Evolutionary conservation across 64 coral and sea anemone species (phyloP).

Genomic region (Acropora tenuis): DNA sequence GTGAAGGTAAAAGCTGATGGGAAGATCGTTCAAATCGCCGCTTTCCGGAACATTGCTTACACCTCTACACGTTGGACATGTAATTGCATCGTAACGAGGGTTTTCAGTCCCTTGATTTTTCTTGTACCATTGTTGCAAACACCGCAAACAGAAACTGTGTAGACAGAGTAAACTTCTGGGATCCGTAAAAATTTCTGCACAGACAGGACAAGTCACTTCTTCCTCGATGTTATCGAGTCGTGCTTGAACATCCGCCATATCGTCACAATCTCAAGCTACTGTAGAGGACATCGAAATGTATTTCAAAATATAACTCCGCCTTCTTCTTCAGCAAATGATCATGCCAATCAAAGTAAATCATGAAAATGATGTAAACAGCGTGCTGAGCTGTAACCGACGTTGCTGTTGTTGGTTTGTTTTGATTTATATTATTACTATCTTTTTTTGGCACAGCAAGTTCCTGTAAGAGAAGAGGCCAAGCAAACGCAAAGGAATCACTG

Average conservation of each 20-base stretch:
- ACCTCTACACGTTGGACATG: neutral
- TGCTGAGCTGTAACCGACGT: too few relatives aligned
- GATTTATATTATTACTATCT: too few relatives aligned
- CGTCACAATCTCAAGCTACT: too few relatives aligned
- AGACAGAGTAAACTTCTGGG: slow-evolving; percentile 78
- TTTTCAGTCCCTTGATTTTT: neutral
- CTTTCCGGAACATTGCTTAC: neutral
- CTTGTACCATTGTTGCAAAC: slow-evolving; percentile 40
- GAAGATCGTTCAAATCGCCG: slow-evolving; percentile 6
- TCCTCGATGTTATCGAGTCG: slow-evolving; percentile 1
- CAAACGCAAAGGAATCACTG: too few relatives aligned
- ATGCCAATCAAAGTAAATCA: too few relatives aligned
- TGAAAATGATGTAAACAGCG: too few relatives aligned
- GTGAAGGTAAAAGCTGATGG: neutral
- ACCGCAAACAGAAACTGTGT: slow-evolving; percentile 73
- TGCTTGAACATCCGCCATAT: neutral
- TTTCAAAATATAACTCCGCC: too few relatives aligned
- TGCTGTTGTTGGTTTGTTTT: too few relatives aligned
- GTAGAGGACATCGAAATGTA: too few relatives aligned
- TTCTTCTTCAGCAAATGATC: too few relatives aligned
- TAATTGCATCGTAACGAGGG: neutral
- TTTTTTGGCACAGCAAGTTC: too few relatives aligned
- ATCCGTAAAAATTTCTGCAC: slow-evolving; percentile 68
- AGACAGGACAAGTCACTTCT: slow-evolving; percentile 70
- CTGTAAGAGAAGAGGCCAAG: too few relatives aligned